Base-by-base conservation (phyloP, 2,113 vertebrate species). In the Crotalus horridus region DNA sequence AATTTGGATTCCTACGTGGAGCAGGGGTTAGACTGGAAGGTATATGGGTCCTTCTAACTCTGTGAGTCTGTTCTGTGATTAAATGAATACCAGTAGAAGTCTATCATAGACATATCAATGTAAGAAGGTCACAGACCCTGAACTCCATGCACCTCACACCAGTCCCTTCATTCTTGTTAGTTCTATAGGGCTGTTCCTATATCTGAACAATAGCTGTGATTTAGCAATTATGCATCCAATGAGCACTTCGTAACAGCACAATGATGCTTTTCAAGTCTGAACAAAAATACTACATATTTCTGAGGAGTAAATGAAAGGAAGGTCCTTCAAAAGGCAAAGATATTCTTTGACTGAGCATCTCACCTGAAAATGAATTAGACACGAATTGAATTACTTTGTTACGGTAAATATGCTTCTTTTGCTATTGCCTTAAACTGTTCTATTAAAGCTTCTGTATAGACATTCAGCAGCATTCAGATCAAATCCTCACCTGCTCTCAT, bases 331-430 rank as follows among this genome's bases (percentile, higher is more conserved):
- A 33, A 51, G 0, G 0, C 43, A 59, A 1, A 33, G 5, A 39
- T 59, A 56, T 56, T 46, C 23, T 88, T 92, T 53, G 53, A 46
- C 12, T 0, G 23, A 64, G 33, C 3, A 21, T 0, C 0, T 23
- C 69, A 90, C 4, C 6, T 1, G 55, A 91, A 91, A 94, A 59
- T 10, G 58, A 43, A 0, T 0, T 81, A 58, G 90, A 51, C 85
- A 0, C 0, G 4, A 48, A 89, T 4, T 12, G 0, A 0, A 69
- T 3, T n/a, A 53, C 39, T 1, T 13, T 74, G 48, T 53, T 29
- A 39, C 39, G 39, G 39, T 39, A 12, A 51, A 88, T 29, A 33
- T 33, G 6, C 43, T 54, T 48, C 20, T 89, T 89, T 85, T 85
- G 88, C 86, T 59, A 39, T 1, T 3, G 87, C 93, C 92, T 55